Conservation (phyloP, 2,797 vertebrate genomes). For the Salarias fasciatus region DNA sequence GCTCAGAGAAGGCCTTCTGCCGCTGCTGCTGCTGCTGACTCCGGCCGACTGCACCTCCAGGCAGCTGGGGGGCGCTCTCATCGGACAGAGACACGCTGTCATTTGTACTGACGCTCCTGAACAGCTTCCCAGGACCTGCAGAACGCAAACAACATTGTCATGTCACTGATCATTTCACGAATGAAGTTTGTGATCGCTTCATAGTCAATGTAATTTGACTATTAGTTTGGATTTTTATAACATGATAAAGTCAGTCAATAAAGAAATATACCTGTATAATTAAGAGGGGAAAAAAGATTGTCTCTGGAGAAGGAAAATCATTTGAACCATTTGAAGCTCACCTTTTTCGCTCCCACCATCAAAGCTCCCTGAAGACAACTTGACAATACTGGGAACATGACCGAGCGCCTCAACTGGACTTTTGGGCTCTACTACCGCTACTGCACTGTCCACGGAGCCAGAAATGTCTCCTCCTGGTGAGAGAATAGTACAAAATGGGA, state of each 20-base stretch:
- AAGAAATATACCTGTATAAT: too few species aligned
- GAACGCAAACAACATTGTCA: neutral
- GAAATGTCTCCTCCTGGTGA: slow-evolving; percentile 67
- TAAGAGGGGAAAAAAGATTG: too few species aligned
- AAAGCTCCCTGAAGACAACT: slow-evolving; percentile 88
- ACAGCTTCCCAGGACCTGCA: slow-evolving; percentile 76
- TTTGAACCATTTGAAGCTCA: slow-evolving; percentile 48
- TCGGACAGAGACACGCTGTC: slow-evolving; percentile 82
- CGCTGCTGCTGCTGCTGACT: slow-evolving; percentile 81
- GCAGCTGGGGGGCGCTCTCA: slow-evolving; percentile 37
- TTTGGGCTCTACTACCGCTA: slow-evolving; percentile 71
- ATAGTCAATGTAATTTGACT: too few species aligned
- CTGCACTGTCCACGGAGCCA: slow-evolving; percentile 78
- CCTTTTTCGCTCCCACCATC: slow-evolving; percentile 76
- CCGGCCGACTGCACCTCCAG: slow-evolving; percentile 6
- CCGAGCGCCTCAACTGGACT: slow-evolving; percentile 72
- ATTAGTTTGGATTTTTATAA: too few species aligned
- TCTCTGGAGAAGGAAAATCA: too few species aligned
- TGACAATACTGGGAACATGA: slow-evolving; percentile 90
- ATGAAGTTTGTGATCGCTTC: too few species aligned
- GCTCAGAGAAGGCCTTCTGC: slow-evolving; percentile 90
- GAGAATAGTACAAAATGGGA: neutral
- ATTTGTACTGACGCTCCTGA: slow-evolving; percentile 80
- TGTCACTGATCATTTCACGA: too few species aligned
- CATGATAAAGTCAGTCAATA: too few species aligned